Evolutionary conservation across 2,888 invertebrate genomes (phyloP), one percentile per base, ranked within the genome.

Genomic region (Baccha elongata): DNA sequence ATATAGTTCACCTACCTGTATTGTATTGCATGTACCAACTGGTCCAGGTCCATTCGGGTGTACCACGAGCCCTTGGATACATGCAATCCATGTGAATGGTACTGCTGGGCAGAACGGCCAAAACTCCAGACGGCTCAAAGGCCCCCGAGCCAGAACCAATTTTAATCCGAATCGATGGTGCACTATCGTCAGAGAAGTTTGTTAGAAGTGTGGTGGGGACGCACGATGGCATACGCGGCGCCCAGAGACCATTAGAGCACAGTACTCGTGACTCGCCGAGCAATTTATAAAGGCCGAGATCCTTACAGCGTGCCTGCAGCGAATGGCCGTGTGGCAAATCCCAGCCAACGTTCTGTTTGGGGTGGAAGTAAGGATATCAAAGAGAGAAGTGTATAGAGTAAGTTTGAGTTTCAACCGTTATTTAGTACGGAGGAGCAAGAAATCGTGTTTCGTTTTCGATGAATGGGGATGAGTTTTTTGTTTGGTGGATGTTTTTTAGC

Each of bases 1-100:
- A 15, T 3, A 60, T 44, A 29, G 19, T 35, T 48, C 71, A 85
- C 88, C 89, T 88, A 96, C 96, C 96, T 86, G 96, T 95, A 55
- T 93, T 93, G 90, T 96, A 96, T 88, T 95, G 94, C 85, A 95
- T 94, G 87, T 94, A 93, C 72, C 94, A 94, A 69, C 96, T 94
- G 0, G 96, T 96, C 96, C 97, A 97, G 58, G 94, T 95, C 97
- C 97, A 97, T 87, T 96, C 95, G 0, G 97, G 97, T 83, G 95
- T 94, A 0, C 97, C 97, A 17, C 94, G 91, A 15, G 93, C 92
- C 35, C 96, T 92, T 0, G 94, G 94, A 87, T 95, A 94, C 86
- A 97, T 93, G 88, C 97, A 97, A 90, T 97, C 97, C 76, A 97
- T 92, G 87, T 96, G 94, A 15, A 97, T 91, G 3, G 95, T 95